Base-by-base conservation (phyloP, 2,888 invertebrate species). In the Cinara cedri region DNA sequence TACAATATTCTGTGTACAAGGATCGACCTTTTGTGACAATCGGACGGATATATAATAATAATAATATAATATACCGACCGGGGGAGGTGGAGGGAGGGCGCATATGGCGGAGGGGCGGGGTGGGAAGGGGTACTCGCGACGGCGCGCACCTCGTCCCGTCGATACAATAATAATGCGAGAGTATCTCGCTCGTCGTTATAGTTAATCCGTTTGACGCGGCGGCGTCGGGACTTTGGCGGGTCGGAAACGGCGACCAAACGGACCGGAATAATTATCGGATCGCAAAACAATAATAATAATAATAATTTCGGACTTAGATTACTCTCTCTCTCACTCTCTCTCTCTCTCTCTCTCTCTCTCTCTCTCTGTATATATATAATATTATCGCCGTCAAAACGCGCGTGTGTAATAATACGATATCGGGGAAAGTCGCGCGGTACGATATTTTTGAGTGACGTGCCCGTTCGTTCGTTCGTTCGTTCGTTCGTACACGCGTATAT, bases 1-100 rank as follows among this genome's bases (percentile, higher is more conserved):
- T n/a, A n/a, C n/a, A 34, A 34, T 34, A 34, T n/a, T n/a, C n/a
- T n/a, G 34, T 34, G 34, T 34, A 34, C n/a, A 68, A 68, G 66
- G 66, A 68, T 60, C 44, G 76, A 76, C 68, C 68, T 76, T 68
- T 76, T 76, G 68, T 76, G 76, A 70, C 60, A 78, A 70, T 70
- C 76, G 68, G 76, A 60, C 46, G 63, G 51, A 51, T 26, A 46
- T 24, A 55, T 60, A 16, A 13, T 34, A 26, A 6, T 63, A 34
- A 34, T 6, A 6, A 34, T 34, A 34, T 34, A 34, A 34, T 34
- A 63, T 42, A 63, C 42, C 19, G 14, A n/a, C 68, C 68, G 13
- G n/a, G n/a, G n/a, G n/a, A n/a, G n/a, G n/a, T n/a, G n/a, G n/a
- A n/a, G n/a, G n/a, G n/a, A n/a, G n/a, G n/a, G n/a, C n/a, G n/a